Evolutionary conservation across 2,797 vertebrate species (phyloP).

Genomic region (Neosilurus mollespiculum): DNA sequence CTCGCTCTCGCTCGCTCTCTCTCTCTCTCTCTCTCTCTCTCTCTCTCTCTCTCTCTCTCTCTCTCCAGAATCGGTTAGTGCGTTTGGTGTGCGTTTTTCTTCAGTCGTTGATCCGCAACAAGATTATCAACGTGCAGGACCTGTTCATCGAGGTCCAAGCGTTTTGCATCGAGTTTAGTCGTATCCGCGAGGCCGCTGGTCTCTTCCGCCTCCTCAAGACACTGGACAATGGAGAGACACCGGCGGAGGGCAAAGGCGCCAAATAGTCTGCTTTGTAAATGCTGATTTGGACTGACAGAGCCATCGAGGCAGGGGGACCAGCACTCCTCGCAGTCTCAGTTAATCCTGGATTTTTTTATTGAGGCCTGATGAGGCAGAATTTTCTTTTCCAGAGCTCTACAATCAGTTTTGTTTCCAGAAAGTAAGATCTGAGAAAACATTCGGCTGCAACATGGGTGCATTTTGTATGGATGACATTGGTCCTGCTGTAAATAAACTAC

Average conservation of each 20-base stretch:
- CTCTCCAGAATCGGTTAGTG: slow-evolving; percentile 89
- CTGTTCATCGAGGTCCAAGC: slow-evolving; percentile 99
- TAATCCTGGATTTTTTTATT: neutral
- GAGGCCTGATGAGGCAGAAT: neutral
- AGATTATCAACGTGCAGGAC: slow-evolving; percentile 99
- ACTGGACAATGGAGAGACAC: slow-evolving; percentile 90
- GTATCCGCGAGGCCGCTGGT: slow-evolving; percentile 95
- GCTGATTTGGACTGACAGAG: neutral
- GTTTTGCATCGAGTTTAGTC: slow-evolving; percentile 98
- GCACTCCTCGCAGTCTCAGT: neutral
- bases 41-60: neutral
- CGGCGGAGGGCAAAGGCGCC: slow-evolving; percentile 82
- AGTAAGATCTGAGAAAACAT: neutral
- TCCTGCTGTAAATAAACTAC: neutral
- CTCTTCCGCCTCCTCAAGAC: slow-evolving; percentile 96
- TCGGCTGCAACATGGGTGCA: neutral
- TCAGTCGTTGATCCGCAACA: slow-evolving; percentile 96
- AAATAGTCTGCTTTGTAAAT: slow-evolving; percentile 71
- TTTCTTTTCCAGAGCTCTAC: neutral
- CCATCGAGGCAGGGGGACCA: neutral
- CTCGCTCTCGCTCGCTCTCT: no score
- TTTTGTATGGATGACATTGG: neutral
- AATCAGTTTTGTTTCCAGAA: neutral
- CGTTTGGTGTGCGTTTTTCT: slow-evolving; percentile 98
- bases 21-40: neutral